Evolutionary conservation across 2,888 invertebrate genomes (phyloP), one percentile per base, ranked within the genome.

Genomic region (Trileptium ribeirensis): DNA sequence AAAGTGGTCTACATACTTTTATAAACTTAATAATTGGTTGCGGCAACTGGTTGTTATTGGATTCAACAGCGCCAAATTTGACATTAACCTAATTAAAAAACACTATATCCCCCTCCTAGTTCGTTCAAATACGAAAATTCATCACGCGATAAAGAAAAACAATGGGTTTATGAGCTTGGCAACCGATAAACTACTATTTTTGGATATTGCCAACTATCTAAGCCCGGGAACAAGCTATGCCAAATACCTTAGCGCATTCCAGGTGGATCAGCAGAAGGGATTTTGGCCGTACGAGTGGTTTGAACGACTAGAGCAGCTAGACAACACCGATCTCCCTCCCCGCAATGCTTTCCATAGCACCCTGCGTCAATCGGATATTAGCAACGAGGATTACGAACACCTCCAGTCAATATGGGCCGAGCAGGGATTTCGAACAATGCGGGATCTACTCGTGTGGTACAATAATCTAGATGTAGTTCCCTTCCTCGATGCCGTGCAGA

Each of bases 211-310:
- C n/a, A 70, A 31, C 37, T 70, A 70, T 36, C n/a, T 70, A 36
- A 36, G 34, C n/a, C 34, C 74, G 8, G 74, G 74, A 8, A 70
- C 74, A 70, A 70, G 74, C 74, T 70, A 70, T 31, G 74, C 8
- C 19, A 31, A 70, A n/a, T 70, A 15, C 19, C 37, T 70, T 31
- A 8, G 37, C 8, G 74, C 74, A 15, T 8, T 70, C 31, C 8
- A 70, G 31, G 74, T 70, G 33, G 34, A 31, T 8, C 34, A 70
- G n/a, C 15, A 8, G 31, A 70, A 70, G n/a, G 31, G 74, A 15
- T 8, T 19, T 15, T 70, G 74, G 74, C 74, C 74, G 33, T 70
- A 70, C 74, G 74, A 70, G 74, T 70, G 74, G 74, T 70, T 70
- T 31, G n/a, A 31, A 19, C 8, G n/a, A 8, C 74, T 70, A 70